Conservation (phyloP, 1,140 invertebrate species). For the Orchestia grillus region DNA sequence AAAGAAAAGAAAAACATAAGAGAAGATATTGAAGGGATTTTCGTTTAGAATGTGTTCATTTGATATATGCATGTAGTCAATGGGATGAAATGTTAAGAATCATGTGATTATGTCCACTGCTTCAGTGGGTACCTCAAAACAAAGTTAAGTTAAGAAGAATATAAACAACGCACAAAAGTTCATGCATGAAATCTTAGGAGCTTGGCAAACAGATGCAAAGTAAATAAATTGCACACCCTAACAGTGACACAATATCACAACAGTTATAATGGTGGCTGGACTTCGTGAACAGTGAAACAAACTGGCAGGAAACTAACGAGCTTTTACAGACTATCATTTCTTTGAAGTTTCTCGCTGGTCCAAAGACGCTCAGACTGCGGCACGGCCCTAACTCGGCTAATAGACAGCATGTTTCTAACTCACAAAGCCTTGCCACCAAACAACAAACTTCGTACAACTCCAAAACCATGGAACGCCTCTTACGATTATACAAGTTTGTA, state of each 20-base stretch:
- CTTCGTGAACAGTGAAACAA: neutral
- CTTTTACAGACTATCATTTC: neutral
- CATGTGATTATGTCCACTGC: neutral
- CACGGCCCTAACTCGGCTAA: neutral
- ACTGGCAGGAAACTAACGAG: neutral
- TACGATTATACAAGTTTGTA: conserved; percentile 33
- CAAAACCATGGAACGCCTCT: neutral
- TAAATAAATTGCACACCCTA: neutral
- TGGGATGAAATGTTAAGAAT: neutral
- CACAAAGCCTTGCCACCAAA: conserved; percentile 31
- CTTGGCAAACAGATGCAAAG: neutral
- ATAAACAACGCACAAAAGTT: neutral
- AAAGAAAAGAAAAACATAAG: neutral
- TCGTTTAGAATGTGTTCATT: neutral
- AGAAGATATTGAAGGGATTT: neutral
- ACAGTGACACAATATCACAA: neutral
- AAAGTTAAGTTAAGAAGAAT: neutral
- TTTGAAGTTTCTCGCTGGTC: neutral
- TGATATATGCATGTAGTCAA: neutral
- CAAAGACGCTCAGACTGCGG: neutral
- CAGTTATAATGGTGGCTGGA: neutral
- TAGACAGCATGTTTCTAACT: conserved; percentile 39
- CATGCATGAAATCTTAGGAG: neutral
- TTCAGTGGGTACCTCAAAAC: neutral
- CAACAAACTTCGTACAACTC: conserved; percentile 17